Evolutionary conservation across 2,113 vertebrate genomes (phyloP).

Genomic region (Nestor notabilis): DNA sequence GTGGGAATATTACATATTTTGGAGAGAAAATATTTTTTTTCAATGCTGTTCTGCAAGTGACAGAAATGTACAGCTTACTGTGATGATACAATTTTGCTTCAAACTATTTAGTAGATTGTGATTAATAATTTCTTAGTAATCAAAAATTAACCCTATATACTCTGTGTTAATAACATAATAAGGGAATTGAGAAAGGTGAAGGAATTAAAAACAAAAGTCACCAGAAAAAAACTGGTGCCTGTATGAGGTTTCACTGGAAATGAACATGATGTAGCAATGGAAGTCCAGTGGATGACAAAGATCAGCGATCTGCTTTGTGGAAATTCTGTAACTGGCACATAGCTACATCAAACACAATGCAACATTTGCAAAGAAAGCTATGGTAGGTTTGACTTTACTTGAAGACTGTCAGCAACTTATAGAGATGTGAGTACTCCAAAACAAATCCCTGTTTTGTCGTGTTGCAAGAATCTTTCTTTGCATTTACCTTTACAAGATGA

Average conservation of each 20-base stretch:
- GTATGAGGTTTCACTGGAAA: not conserved
- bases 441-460: not conserved
- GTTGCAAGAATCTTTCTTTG: not conserved
- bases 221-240: not conserved
- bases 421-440: not conserved
- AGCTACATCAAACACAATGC: not conserved
- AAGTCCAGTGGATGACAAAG: not conserved
- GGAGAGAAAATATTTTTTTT: not conserved
- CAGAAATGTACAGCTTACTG: not conserved
- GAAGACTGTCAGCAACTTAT: not conserved
- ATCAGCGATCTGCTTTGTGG: not conserved
- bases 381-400: not conserved
- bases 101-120: not conserved
- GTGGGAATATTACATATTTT: not conserved
- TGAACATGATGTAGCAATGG: not conserved
- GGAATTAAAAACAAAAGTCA: not conserved
- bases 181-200: not conserved
- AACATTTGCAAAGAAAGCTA: not conserved
- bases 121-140: not conserved
- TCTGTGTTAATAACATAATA: not conserved
- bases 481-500: not conserved
- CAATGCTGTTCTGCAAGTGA: not conserved
- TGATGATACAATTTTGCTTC: not conserved
- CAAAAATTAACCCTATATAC: not conserved
- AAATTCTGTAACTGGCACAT: not conserved